Conservation (phyloP, 2,888 invertebrate species). For the Venusia cambrica region DNA sequence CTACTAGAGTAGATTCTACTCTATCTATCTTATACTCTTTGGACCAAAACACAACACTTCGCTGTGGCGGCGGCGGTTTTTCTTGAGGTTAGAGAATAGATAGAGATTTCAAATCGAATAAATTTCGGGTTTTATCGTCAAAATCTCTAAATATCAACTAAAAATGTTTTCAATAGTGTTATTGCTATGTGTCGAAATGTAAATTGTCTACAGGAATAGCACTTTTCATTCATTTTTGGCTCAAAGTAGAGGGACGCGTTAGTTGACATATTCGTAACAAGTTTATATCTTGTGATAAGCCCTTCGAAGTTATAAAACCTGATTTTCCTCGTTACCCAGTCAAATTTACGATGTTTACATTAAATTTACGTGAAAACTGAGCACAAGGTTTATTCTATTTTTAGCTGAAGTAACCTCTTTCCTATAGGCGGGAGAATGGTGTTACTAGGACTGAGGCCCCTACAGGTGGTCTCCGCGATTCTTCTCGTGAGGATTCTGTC, state of each 20-base stretch:
- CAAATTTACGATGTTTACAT: slow-evolving; percentile 1
- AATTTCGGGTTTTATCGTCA: slow-evolving; percentile 44
- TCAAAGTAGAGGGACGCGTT: slow-evolving; percentile 61
- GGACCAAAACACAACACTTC: too few species aligned
- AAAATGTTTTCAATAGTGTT: slow-evolving; percentile 3
- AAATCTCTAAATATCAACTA: slow-evolving; percentile 30
- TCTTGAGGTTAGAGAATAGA: slow-evolving; percentile 70
- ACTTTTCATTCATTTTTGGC: slow-evolving; percentile 56
- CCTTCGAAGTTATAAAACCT: slow-evolving; percentile 33
- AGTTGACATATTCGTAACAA: slow-evolving; percentile 57
- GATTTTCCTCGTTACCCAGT: slow-evolving; percentile 4
- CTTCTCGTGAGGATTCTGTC: slow-evolving; percentile 83
- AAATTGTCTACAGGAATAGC: slow-evolving; percentile 24
- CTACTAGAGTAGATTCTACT: too few species aligned
- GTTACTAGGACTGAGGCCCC: slow-evolving; percentile 70
- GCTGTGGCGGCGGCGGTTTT: slow-evolving; percentile 64
- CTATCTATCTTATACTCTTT: too few species aligned
- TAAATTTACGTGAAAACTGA: slow-evolving; percentile 30
- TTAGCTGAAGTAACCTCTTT: slow-evolving; percentile 70
- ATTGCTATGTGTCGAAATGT: slow-evolving; percentile 1
- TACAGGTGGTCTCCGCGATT: slow-evolving; percentile 72
- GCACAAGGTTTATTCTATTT: slow-evolving; percentile 59
- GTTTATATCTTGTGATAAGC: slow-evolving; percentile 56
- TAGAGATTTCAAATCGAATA: too few species aligned
- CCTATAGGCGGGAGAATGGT: slow-evolving; percentile 79